phyloP scores from a whole-genome alignment of 2,797 vertebrate species.

The Peromyscus melanophrys region DNA sequence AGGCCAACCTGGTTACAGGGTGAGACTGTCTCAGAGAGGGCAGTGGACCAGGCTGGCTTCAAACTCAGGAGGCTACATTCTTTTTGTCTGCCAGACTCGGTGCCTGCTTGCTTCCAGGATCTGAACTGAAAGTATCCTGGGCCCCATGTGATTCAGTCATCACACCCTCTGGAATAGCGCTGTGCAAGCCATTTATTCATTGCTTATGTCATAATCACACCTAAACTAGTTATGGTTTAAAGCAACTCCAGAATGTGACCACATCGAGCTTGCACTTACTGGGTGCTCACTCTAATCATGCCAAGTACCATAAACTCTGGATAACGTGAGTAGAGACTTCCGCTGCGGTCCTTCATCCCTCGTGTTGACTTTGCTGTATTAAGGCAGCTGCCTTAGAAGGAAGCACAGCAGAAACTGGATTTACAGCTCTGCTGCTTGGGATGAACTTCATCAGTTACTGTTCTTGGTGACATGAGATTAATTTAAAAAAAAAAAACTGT shows the following conservation, averaged over 20 bases:
- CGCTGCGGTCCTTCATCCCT: neutral
- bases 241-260: neutral
- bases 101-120: neutral
- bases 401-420: neutral
- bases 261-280: neutral
- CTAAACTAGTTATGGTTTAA: neutral
- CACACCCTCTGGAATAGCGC: neutral
- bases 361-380: neutral
- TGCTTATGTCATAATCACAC: neutral
- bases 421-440: neutral
- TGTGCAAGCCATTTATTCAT: neutral
- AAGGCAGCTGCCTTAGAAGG: conserved; percentile 2
- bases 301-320: conserved; percentile 5
- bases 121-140: neutral
- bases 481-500: neutral
- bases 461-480: neutral
- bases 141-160: neutral
- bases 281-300: neutral
- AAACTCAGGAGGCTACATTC: neutral
- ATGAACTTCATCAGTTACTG: neutral
- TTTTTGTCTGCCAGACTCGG: neutral
- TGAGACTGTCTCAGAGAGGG: neutral
- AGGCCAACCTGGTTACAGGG: neutral
- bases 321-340: conserved; percentile 12
- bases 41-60: too few species aligned